A percentile compares a stretch with the other conserved stretches of the same genome.
Evolutionary conservation across 2,888 invertebrate species (phyloP).

Genomic region (Andrena hattorfiana): DNA sequence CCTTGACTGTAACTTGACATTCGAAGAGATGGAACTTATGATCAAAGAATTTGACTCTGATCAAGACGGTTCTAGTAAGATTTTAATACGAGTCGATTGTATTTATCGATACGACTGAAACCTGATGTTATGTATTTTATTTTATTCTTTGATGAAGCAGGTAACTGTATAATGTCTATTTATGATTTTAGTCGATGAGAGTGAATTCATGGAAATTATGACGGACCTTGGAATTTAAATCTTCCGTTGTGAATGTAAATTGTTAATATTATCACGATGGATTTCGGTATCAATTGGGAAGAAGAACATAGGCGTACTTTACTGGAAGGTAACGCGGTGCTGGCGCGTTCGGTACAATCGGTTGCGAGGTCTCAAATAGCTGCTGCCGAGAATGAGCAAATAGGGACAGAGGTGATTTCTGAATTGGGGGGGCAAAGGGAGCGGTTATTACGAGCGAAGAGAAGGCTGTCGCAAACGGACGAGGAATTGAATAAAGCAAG

Average conservation of each 20-base stretch:
- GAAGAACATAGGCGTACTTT: conserved; percentile 87
- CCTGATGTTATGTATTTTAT: background rate
- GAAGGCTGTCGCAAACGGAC: conserved; percentile 90
- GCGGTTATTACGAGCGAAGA: conserved; percentile 88
- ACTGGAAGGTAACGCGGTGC: conserved; percentile 86
- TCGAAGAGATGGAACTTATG: conserved; percentile 76
- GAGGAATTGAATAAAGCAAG: conserved; percentile 89
- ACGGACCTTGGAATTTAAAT: conserved; percentile 35
- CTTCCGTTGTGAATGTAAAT: background rate
- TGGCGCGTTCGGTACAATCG: conserved; percentile 88
- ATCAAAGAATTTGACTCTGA: conserved; percentile 77
- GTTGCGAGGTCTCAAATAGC: conserved; percentile 90
- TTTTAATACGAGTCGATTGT: conserved; percentile 9
- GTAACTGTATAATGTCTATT: conserved; percentile 18
- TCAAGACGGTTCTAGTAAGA: conserved; percentile 72
- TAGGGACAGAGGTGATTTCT: conserved; percentile 91
- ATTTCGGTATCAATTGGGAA: conserved; percentile 85
- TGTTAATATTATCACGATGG: conserved; percentile 72
- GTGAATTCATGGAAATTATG: conserved; percentile 70
- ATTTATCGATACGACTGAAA: background rate
- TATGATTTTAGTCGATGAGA: conserved; percentile 66
- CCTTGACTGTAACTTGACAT: conserved; percentile 65
- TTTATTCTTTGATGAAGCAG: background rate
- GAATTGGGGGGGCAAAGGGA: conserved; percentile 93
- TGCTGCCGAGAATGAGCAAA: conserved; percentile 92